phyloP scores from a whole-genome alignment of 2,888 invertebrate genomes.

The Myathropa florea region DNA sequence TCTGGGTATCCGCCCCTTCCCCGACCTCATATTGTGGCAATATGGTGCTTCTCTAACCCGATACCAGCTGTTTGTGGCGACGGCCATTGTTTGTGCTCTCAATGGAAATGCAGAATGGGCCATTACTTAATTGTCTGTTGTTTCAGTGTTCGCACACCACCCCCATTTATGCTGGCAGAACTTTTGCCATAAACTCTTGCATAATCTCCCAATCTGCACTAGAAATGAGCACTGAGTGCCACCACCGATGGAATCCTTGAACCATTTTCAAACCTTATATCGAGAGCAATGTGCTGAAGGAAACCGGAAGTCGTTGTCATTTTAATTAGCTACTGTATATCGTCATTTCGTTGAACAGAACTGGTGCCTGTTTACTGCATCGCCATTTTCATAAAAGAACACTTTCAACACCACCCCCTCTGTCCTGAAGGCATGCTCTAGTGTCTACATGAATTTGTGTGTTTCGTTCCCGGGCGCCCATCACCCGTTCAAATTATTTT shows the following conservation, averaged over 20 bases:
- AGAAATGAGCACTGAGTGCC: neutral
- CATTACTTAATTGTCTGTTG: constrained; percentile 47
- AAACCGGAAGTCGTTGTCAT: constrained; percentile 24
- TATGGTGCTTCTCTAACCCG: neutral
- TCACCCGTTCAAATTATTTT: neutral
- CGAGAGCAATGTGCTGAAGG: neutral
- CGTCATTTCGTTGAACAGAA: constrained; percentile 2
- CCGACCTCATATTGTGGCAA: neutral
- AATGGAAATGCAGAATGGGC: constrained; percentile 33
- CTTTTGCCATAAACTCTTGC: constrained; percentile 25
- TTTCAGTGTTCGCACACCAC: neutral
- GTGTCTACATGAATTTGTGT: neutral
- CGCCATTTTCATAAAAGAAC: neutral
- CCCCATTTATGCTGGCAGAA: neutral
- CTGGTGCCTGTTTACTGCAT: constrained; percentile 2
- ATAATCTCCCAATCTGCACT: constrained; percentile 16
- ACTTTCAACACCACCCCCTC: neutral
- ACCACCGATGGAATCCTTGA: constrained; percentile 20
- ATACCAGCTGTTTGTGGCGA: constrained; percentile 5
- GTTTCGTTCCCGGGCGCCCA: neutral
- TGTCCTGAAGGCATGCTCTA: neutral
- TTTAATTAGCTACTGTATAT: constrained; percentile 25
- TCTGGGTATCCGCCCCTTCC: neutral
- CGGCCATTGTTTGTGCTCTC: constrained; percentile 12
- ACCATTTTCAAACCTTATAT: constrained; percentile 9